Evolutionary conservation across 2,113 vertebrate species (phyloP).

Genomic region (Salvelinus fontinalis): DNA sequence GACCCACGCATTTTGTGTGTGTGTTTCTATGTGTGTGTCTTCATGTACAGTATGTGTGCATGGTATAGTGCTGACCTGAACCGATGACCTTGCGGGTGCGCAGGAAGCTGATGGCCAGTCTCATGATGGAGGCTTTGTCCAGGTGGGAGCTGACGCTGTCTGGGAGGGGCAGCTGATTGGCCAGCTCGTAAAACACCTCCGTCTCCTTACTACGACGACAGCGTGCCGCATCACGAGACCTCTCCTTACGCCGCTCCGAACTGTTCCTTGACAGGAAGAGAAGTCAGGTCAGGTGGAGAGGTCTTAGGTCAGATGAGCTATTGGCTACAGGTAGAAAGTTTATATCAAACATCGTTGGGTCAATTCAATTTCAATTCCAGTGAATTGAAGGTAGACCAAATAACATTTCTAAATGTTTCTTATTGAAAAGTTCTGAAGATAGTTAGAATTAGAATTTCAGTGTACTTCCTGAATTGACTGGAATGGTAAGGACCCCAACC

Average conservation of each 20-base stretch:
- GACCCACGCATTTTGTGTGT: background rate
- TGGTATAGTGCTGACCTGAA: conserved; percentile 71
- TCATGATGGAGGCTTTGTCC: conserved; percentile 99
- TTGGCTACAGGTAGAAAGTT: background rate
- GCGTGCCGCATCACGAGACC: conserved; percentile 93
- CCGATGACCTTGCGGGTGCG: conserved; percentile 88
- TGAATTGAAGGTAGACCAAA: no score
- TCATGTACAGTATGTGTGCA: background rate
- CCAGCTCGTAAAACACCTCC: conserved; percentile 95
- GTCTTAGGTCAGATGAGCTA: conserved; percentile 2
- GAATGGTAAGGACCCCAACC: no score
- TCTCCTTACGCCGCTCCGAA: conserved; percentile 95
- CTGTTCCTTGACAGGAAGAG: conserved; percentile 77
- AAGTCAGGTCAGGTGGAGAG: background rate
- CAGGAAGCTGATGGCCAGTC: conserved; percentile 96
- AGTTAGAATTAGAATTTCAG: no score
- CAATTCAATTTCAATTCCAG: no score
- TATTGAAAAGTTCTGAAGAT: no score
- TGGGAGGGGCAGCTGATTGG: conserved; percentile 89
- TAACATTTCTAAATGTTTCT: no score
- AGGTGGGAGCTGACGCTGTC: conserved; percentile 91
- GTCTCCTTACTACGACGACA: conserved; percentile 97
- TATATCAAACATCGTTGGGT: no score
- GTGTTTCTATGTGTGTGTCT: conserved; percentile 1
- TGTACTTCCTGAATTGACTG: no score